Evolutionary conservation across 2,113 vertebrate species (phyloP).

Genomic region (Recurvirostra avosetta): DNA sequence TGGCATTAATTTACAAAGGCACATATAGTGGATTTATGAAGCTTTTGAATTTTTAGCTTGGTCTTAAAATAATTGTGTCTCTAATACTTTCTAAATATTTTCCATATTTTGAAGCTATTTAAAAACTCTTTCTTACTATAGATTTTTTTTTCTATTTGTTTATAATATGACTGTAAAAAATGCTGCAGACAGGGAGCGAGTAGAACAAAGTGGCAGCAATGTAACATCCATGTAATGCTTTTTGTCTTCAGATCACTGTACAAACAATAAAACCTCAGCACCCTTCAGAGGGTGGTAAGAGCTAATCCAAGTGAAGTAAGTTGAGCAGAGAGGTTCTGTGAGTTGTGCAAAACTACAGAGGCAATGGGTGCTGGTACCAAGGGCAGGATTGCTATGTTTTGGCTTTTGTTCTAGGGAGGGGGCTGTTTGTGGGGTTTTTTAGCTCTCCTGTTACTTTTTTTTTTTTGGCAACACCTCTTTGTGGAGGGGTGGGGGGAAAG

Average conservation of each 20-base stretch:
- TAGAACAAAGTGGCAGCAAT: neutral
- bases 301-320: neutral
- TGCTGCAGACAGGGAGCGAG: neutral
- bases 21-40: neutral
- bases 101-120: neutral
- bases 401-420: neutral
- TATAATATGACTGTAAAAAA: neutral
- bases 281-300: neutral
- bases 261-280: neutral
- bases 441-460: neutral
- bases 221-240: neutral
- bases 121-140: neutral
- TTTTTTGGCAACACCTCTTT: neutral
- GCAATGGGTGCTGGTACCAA: fast-evolving
- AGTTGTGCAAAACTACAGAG: neutral
- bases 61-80: neutral
- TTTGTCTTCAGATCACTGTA: neutral
- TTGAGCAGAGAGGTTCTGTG: neutral
- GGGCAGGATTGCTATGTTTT: neutral
- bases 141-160: neutral
- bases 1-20: neutral
- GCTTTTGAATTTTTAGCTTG: neutral
- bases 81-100: neutral
- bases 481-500: neutral
- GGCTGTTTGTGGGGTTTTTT: neutral